Percentiles rank a stretch among this genome's conserved stretches.
phyloP scores from a whole-genome alignment of 92 coral and sea anemone species.

The Zoanthus sociatus region DNA sequence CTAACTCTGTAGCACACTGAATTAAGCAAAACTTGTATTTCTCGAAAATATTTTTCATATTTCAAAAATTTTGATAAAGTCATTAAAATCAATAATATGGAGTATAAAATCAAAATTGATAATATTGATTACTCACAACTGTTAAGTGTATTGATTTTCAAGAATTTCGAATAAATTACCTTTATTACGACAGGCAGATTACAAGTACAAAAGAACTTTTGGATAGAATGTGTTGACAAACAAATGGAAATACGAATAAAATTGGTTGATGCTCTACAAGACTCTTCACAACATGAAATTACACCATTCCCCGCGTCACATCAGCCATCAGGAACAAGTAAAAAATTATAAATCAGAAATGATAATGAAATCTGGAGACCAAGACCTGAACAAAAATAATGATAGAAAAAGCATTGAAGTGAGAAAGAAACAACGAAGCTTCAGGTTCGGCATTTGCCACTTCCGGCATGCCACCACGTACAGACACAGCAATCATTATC shows the following conservation, averaged over 20 bases:
- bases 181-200: slow-evolving; percentile 20
- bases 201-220: slow-evolving; percentile 5
- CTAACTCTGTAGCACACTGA: no score
- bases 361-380: neutral
- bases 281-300: neutral
- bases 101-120: no score
- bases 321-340: neutral
- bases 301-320: neutral
- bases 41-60: no score
- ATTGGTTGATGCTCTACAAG: neutral
- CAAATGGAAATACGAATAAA: neutral
- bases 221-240: slow-evolving; percentile 9
- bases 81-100: no score
- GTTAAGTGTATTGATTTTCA: no score
- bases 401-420: neutral
- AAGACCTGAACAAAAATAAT: neutral
- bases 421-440: slow-evolving; percentile 3
- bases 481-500: slow-evolving; percentile 31
- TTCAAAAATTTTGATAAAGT: no score
- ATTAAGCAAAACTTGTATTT: no score
- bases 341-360: neutral
- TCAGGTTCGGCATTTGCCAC: slow-evolving; percentile 2
- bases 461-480: slow-evolving; percentile 34
- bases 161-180: no score
- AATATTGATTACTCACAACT: no score